A percentile compares a stretch with the other conserved stretches of the same genome.
Conservation (phyloP, 2,888 invertebrate genomes). For the Acanthosepion lycidas region DNA sequence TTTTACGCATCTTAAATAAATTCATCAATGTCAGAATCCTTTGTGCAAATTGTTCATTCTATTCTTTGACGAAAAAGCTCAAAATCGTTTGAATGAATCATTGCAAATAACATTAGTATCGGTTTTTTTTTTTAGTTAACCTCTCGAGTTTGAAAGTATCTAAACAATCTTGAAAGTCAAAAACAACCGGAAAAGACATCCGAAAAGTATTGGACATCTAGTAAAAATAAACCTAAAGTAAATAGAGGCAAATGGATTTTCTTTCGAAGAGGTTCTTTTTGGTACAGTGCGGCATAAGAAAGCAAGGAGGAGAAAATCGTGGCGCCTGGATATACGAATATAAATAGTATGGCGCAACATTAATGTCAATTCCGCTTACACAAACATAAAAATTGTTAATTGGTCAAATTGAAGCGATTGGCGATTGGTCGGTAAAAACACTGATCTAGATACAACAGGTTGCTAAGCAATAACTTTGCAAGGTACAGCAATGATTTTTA, state of each 20-base stretch:
- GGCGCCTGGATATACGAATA: neutral
- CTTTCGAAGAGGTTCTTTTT: neutral
- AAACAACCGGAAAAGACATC: neutral
- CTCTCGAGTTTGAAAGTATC: neutral
- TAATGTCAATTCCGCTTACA: neutral
- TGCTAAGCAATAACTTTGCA: neutral
- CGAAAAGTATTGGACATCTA: too few relatives aligned
- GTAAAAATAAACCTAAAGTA: too few relatives aligned
- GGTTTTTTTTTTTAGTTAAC: neutral
- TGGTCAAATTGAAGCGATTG: neutral
- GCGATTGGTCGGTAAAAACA: neutral
- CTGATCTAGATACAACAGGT: neutral
- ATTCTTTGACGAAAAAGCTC: too few relatives aligned
- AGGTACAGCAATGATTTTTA: neutral
- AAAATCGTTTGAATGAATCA: too few relatives aligned
- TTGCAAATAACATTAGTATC: too few relatives aligned
- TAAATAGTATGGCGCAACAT: neutral
- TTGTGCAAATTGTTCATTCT: too few relatives aligned
- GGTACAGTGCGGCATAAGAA: neutral
- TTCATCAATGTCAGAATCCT: too few relatives aligned
- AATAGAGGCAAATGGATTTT: too few relatives aligned
- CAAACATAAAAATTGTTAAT: conserved; percentile 34
- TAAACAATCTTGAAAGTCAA: neutral
- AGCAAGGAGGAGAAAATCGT: neutral
- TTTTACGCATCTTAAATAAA: too few relatives aligned